These are phyloP conservation scores for Thinocorus orbignyianus DNA, from an alignment of 2,113 vertebrate species.

Conservation along the genomic window DNA sequence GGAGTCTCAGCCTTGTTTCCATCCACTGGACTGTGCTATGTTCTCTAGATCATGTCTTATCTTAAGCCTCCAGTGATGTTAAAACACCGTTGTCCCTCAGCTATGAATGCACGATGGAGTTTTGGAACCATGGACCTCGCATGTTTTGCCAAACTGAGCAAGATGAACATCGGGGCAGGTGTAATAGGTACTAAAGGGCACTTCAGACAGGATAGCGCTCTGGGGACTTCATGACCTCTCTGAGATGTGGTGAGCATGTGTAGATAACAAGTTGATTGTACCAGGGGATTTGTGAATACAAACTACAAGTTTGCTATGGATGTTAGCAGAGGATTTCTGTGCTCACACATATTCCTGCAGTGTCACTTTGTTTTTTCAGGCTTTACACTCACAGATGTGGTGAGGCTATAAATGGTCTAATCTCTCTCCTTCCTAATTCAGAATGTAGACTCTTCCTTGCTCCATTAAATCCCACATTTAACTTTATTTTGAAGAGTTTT, in stretches of 20 bases:
- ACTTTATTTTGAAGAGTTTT: constrained; percentile 37
- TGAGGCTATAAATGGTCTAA: background rate
- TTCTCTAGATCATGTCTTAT: background rate
- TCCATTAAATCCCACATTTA: constrained; percentile 37
- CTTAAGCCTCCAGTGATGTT: background rate
- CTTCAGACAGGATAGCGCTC: background rate
- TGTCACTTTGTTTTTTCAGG: background rate
- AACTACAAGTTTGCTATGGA: background rate
- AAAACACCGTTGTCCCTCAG: background rate
- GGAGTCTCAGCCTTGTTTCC: background rate
- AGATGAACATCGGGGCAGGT: background rate
- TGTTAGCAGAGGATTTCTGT: background rate
- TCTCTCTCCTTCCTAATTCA: constrained; percentile 7
- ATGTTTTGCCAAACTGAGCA: background rate
- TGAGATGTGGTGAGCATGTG: background rate
- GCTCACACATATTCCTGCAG: background rate
- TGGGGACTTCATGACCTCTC: background rate
- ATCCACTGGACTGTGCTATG: background rate
- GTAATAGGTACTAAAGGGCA: background rate
- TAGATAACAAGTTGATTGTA: background rate
- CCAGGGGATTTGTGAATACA: background rate
- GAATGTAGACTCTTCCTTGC: background rate
- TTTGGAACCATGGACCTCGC: background rate
- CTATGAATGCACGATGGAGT: background rate
- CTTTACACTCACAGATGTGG: constrained; percentile 19